These are phyloP conservation scores for Lycophotia porphyrea DNA, from an alignment of 2,888 invertebrate genomes.

Conservation along the genomic window DNA sequence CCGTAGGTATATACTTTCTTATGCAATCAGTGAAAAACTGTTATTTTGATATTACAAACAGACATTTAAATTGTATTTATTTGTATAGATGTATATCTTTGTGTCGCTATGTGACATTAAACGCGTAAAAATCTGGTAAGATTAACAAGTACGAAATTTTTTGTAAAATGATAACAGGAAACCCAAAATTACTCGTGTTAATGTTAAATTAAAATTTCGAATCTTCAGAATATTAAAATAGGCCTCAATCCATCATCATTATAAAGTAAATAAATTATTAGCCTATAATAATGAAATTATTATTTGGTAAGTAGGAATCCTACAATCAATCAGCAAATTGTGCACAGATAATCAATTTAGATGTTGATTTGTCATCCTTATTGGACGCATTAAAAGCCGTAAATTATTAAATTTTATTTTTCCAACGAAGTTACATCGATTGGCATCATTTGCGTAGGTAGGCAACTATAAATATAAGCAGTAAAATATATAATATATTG, in stretches of 20 bases:
- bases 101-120: background rate
- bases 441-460: background rate
- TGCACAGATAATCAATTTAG: background rate
- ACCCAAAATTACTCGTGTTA: background rate
- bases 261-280: background rate
- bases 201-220: background rate
- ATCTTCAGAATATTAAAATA: background rate
- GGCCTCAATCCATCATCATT: background rate
- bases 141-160: background rate
- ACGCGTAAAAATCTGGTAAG: background rate
- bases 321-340: background rate
- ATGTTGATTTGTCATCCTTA: conserved; percentile 13
- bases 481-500: background rate
- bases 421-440: background rate
- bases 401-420: background rate
- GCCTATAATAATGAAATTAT: background rate
- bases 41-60: too few species aligned
- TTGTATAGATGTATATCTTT: too few species aligned
- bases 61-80: too few species aligned
- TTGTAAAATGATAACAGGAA: background rate
- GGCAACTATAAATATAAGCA: background rate
- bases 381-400: background rate
- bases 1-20: too few species aligned
- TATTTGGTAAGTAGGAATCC: conserved; percentile 5
- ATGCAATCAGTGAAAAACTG: too few species aligned